These are phyloP conservation scores for Eucidaris tribuloides DNA, from an alignment of 35 echinoderm and acorn worm genomes.

Conservation along the genomic window DNA sequence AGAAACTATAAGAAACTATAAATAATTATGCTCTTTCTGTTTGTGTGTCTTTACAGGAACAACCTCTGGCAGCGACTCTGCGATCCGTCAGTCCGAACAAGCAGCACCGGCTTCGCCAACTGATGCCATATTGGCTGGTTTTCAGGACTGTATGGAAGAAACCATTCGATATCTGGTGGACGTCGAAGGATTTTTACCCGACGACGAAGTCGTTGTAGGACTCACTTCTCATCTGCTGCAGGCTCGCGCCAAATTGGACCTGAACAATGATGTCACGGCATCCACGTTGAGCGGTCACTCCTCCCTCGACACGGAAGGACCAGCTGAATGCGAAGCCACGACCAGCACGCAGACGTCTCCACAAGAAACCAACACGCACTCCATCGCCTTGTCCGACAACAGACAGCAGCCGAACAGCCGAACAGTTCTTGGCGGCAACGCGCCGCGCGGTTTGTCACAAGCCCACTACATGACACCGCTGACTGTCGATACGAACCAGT, in stretches of 20 bases:
- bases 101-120: not conserved
- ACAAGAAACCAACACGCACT: conserved; percentile 3
- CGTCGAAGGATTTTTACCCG: conserved; percentile 55
- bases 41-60: not conserved
- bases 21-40: not conserved
- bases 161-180: conserved; percentile 72
- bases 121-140: conserved; percentile 60
- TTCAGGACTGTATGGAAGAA: conserved; percentile 73
- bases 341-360: conserved; percentile 50
- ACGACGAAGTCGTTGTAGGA: conserved; percentile 61
- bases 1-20: not conserved
- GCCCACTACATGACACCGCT: conserved; percentile 50
- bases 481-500: conserved; percentile 69
- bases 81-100: not conserved
- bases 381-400: not conserved
- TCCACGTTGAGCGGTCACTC: not conserved
- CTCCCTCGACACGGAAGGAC: not conserved
- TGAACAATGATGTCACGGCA: conserved; percentile 44
- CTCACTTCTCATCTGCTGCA: conserved; percentile 67
- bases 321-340: not conserved
- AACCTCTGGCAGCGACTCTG: not conserved
- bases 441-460: not conserved
- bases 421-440: not conserved
- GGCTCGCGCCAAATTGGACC: conserved; percentile 40
- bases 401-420: not conserved